These are phyloP conservation scores for Anguilla megastoma DNA, from an alignment of 2,797 vertebrate genomes.

Conservation along the genomic window DNA sequence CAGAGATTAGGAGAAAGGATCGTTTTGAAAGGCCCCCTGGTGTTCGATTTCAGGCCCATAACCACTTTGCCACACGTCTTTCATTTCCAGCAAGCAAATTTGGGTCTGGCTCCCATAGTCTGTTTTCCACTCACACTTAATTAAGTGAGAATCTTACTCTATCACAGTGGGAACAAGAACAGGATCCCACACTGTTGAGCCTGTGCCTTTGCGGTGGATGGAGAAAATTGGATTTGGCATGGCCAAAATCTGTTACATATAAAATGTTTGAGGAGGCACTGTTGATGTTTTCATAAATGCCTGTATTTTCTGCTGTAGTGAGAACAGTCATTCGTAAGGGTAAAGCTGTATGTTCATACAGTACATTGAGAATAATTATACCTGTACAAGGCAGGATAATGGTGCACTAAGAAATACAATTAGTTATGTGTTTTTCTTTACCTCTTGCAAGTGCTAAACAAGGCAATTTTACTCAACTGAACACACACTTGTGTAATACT, in stretches of 20 bases:
- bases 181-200: constrained; percentile 12
- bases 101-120: constrained; percentile 5
- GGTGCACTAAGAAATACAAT: background rate
- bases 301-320: constrained; percentile 1
- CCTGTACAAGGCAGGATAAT: background rate
- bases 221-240: constrained; percentile 13
- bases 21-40: constrained; percentile 43
- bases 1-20: constrained; percentile 59
- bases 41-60: constrained; percentile 53
- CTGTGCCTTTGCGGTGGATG: constrained; percentile 1
- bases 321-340: constrained; percentile 16
- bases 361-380: background rate
- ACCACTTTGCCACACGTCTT: constrained; percentile 34
- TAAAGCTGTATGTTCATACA: background rate
- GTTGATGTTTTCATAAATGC: constrained; percentile 26
- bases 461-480: constrained; percentile 18
- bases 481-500: background rate
- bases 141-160: constrained; percentile 7
- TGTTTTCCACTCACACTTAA: constrained; percentile 14
- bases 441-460: constrained; percentile 33
- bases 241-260: constrained; percentile 14
- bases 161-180: constrained; percentile 8
- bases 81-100: constrained; percentile 30
- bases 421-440: background rate
- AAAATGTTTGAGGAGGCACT: constrained; percentile 21